A percentile compares a stretch with the other conserved stretches of the same genome.
These are phyloP conservation scores for Pachyseris speciosa DNA, from an alignment of 64 coral and sea anemone genomes.

Conservation along the genomic window DNA sequence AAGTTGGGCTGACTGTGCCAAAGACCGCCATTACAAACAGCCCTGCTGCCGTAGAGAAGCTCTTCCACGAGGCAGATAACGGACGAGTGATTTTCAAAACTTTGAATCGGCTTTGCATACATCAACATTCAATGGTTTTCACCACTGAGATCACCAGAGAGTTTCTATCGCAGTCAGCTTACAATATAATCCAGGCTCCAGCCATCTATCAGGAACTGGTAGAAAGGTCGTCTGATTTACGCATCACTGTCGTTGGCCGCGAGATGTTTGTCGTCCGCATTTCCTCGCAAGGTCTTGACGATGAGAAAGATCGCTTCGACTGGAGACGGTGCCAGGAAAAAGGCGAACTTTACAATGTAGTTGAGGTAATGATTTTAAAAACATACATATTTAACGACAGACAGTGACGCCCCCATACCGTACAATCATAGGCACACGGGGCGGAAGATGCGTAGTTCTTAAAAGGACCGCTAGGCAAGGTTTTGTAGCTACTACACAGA, in stretches of 20 bases:
- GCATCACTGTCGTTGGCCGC: conserved; percentile 7
- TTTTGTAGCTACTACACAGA: too few relatives aligned
- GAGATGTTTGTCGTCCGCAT: not conserved
- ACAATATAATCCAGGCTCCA: not conserved
- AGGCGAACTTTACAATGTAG: not conserved
- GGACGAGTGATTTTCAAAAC: conserved; percentile 34
- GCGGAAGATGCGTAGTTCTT: not conserved
- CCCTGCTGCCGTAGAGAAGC: conserved; percentile 8
- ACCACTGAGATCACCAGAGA: conserved; percentile 9
- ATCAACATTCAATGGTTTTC: not conserved
- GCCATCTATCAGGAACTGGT: conserved; percentile 50
- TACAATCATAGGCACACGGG: too few relatives aligned
- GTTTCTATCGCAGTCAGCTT: not conserved
- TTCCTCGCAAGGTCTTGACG: not conserved
- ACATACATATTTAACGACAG: too few relatives aligned
- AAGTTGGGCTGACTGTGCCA: conserved; percentile 51
- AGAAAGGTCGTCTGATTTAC: not conserved
- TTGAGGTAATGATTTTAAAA: not conserved
- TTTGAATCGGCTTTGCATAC: conserved; percentile 2
- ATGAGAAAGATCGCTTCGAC: not conserved
- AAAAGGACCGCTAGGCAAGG: not conserved
- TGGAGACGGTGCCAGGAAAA: not conserved
- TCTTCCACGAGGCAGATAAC: not conserved
- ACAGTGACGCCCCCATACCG: too few relatives aligned
- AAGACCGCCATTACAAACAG: conserved; percentile 24